Percentiles rank a stretch among this genome's conserved stretches.
phyloP scores from a whole-genome alignment of 2,113 vertebrate genomes.

The Scartelaos histophorus region DNA sequence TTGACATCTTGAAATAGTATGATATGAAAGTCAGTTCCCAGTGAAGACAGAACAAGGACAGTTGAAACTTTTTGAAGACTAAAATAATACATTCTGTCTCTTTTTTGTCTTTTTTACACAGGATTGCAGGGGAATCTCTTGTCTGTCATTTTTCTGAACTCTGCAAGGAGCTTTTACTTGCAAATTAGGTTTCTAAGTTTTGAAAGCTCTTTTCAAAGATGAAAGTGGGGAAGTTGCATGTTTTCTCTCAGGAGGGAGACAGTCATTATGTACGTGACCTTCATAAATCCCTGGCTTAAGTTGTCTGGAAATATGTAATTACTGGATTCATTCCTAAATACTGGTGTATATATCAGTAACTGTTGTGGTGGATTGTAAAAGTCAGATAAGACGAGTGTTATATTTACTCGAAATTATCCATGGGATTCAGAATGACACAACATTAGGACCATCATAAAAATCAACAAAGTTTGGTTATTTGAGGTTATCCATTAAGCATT shows the following conservation, averaged over 20 bases:
- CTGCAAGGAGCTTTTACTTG: constrained; percentile 30
- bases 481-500: not conserved
- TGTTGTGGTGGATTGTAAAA: constrained; percentile 1
- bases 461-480: not conserved
- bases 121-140: constrained; percentile 32
- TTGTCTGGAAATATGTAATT: constrained; percentile 38
- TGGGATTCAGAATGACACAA: not conserved
- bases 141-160: constrained; percentile 19
- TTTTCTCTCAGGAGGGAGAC: constrained; percentile 24
- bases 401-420: not conserved
- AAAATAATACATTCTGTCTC: constrained; percentile 23
- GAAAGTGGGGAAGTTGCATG: constrained; percentile 22
- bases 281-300: constrained; percentile 20
- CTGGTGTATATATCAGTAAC: constrained; percentile 6
- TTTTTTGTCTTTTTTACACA: constrained; percentile 30
- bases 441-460: not conserved
- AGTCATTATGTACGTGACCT: constrained; percentile 44
- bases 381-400: not conserved
- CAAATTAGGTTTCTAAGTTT: constrained; percentile 35
- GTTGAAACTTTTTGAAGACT: constrained; percentile 27
- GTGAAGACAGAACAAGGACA: constrained; percentile 43
- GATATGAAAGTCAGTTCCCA: constrained; percentile 44
- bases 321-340: constrained; percentile 20
- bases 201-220: constrained; percentile 30
- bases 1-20: constrained; percentile 47